Evolutionary conservation across 1,140 invertebrate species (phyloP), one percentile per base, ranked within the genome.

Genomic region (Vanessa atalanta): DNA sequence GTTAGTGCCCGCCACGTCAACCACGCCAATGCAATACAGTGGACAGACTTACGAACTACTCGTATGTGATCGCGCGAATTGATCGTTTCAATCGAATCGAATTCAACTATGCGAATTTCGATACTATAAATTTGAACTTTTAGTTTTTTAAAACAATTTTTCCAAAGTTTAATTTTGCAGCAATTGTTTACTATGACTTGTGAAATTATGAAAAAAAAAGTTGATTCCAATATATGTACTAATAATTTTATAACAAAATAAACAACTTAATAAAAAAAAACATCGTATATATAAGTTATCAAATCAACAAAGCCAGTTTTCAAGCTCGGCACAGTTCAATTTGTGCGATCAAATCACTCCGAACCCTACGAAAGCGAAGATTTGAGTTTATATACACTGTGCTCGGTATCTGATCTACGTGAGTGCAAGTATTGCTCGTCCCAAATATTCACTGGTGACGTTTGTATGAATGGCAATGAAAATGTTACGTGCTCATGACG

Each of bases 1-100:
- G 91, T 93, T 93, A 93, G 91, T 93, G 87, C 86, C 83, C 86
- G 83, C 64, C 82, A 83, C 37, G 37, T 37, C 77, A 79, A 87
- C 87, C 83, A 79, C 77, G 73, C 72, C 66, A 72, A 76, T 63
- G 76, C 65, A 75, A 79, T 68, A 67, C 64, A 76, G 64, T 75
- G 51, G 15, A 51, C 23, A 73, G 47, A 51, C 68, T 76, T 72
- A 68, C 65, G 80, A 65, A 65, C 73, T 71, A 57, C 48, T 15
- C 53, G 51, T 68, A 77, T 57, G 63, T 74, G 72, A 77, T 73
- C 75, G 78, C 78, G 57, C 68, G 72, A 73, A 72, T 61, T 71
- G 75, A 80, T 77, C 76, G 72, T 69, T 23, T 1, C 7, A 12
- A 13, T n/a, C 23, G 8, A 57, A 23, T 57, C 11, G 1, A 26